Percentiles rank a stretch among this genome's conserved stretches.
These are phyloP conservation scores for Temnothorax longispinosus DNA, from an alignment of 1,140 invertebrate species.

Conservation along the genomic window DNA sequence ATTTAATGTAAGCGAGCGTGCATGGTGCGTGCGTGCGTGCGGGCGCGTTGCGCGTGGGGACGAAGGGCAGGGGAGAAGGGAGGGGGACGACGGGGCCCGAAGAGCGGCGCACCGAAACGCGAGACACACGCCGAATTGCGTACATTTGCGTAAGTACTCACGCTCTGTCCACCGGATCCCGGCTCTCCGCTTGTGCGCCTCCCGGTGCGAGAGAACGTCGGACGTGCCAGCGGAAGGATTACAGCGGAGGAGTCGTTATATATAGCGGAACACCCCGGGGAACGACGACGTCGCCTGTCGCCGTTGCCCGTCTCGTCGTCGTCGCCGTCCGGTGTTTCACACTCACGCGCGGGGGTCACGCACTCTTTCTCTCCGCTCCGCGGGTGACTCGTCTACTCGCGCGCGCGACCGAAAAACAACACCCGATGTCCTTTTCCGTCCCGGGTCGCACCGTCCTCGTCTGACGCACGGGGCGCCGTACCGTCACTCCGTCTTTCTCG, in stretches of 20 bases:
- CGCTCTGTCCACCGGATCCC: slow-evolving; percentile 39
- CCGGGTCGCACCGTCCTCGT: slow-evolving; percentile 16
- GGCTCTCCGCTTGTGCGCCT: background rate
- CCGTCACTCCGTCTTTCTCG: background rate
- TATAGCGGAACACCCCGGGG: no score
- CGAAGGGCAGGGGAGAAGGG: background rate
- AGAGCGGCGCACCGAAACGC: background rate
- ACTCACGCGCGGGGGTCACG: slow-evolving; percentile 69
- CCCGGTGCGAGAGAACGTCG: background rate
- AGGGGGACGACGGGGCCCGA: background rate
- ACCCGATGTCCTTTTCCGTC: slow-evolving; percentile 63
- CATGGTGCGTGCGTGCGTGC: slow-evolving; percentile 28
- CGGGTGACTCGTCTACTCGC: slow-evolving; percentile 55
- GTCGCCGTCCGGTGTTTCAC: background rate
- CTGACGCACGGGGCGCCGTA: slow-evolving; percentile 1
- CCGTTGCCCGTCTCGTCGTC: background rate
- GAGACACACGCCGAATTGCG: slow-evolving; percentile 2
- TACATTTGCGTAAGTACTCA: slow-evolving; percentile 65
- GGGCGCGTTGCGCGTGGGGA: slow-evolving; percentile 28
- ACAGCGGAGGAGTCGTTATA: background rate
- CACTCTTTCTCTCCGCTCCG: slow-evolving; percentile 62
- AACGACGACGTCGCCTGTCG: background rate
- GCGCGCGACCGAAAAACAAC: slow-evolving; percentile 69
- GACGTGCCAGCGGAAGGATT: slow-evolving; percentile 21
- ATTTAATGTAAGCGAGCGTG: slow-evolving; percentile 63